Conservation (phyloP, 2,113 vertebrate species). For the Odontophorus gujanensis region DNA sequence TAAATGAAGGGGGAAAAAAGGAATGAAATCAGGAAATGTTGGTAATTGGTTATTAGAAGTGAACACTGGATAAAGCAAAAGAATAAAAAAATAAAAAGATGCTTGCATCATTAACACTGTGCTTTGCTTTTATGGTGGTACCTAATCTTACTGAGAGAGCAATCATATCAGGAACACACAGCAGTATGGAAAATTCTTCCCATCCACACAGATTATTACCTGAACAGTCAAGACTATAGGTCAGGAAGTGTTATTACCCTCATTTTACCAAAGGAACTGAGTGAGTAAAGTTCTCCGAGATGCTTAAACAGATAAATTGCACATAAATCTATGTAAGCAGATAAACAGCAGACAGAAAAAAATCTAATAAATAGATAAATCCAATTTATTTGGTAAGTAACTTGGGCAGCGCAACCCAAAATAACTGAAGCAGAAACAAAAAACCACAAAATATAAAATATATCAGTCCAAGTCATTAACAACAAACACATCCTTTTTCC, state of each 20-base stretch:
- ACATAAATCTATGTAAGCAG: neutral
- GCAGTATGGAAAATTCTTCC: neutral
- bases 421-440: neutral
- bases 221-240: neutral
- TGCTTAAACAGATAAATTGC: neutral
- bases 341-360: neutral
- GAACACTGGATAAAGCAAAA: neutral
- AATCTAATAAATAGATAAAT: neutral
- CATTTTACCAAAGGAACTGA: neutral
- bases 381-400: neutral
- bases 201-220: neutral
- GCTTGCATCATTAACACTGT: neutral
- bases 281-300: neutral
- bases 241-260: neutral
- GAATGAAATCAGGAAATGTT: neutral
- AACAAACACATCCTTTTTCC: neutral
- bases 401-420: neutral
- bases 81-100: neutral
- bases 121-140: neutral
- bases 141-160: neutral
- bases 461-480: neutral
- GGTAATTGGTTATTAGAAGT: neutral
- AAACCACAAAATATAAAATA: neutral
- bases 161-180: neutral
- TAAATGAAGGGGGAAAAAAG: neutral